Evolutionary conservation across 2,888 invertebrate species (phyloP).

Genomic region (Coremacera marginata): DNA sequence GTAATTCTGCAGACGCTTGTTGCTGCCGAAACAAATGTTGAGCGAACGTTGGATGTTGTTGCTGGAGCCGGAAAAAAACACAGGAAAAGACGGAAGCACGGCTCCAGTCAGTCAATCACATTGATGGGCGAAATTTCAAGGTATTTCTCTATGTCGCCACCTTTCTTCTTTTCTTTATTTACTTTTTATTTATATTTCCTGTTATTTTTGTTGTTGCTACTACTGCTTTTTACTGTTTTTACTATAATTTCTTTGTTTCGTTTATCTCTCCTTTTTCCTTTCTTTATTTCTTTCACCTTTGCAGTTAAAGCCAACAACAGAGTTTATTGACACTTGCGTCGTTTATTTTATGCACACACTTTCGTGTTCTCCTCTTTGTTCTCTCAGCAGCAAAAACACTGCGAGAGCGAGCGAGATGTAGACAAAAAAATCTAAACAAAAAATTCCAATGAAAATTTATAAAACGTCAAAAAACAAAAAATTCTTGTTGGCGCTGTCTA

Average conservation of each 20-base stretch:
- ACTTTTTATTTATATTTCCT: conserved; percentile 4
- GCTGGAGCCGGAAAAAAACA: not conserved
- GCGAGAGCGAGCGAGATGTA: not conserved
- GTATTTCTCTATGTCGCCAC: conserved; percentile 2
- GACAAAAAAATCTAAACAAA: conserved; percentile 16
- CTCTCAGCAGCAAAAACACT: conserved; percentile 14
- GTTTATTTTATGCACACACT: conserved; percentile 47
- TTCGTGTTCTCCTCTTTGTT: conserved; percentile 58
- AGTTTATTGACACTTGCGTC: conserved; percentile 63
- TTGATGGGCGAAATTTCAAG: conserved; percentile 23
- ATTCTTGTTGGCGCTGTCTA: conserved; percentile 27
- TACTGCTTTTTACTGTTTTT: conserved; percentile 17
- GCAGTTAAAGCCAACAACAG: conserved; percentile 44
- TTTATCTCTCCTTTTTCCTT: not conserved
- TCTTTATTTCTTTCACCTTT: conserved; percentile 27
- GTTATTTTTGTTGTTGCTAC: conserved; percentile 5
- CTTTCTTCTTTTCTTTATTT: not conserved
- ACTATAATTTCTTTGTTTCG: conserved; percentile 19
- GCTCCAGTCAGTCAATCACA: conserved; percentile 7
- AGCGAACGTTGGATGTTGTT: not conserved
- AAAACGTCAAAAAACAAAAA: conserved; percentile 18
- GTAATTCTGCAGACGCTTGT: not conserved
- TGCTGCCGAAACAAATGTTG: not conserved
- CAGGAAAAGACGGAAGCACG: not conserved
- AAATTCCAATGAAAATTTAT: conserved; percentile 28